Base-by-base conservation (phyloP, 2,113 vertebrate genomes). In the Laterallus jamaicensis region DNA sequence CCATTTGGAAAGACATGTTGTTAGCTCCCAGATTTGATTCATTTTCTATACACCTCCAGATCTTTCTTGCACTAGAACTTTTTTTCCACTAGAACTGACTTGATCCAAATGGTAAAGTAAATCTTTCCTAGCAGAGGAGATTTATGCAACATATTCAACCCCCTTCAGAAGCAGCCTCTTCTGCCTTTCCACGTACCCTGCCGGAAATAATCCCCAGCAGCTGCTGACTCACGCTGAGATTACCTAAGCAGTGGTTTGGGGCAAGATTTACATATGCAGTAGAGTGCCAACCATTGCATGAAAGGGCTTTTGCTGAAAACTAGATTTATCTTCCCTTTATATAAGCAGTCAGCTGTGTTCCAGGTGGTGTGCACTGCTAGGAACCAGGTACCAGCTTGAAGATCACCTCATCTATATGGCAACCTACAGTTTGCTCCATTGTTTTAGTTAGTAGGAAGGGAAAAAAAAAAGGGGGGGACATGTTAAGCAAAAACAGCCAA, bases 211-310 rank as follows among this genome's bases (percentile, higher is more conserved):
- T 92, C 83, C 91, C 81, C 77, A 86, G 80, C 88, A 96, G 94
- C 77, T 95, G 83, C 80, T 92, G 91, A 92, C 92, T 95, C 83
- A 89, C 56, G 86, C 73, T 82, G 91, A 78, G 88, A 78, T 95
- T 95, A 83, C 95, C 94, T 81, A 95, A 96, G 85, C 78, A 69
- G 87, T 0, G 4, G 29, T 71, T 94, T 94, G 86, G 60, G 87
- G 82, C 74, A 80, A 95, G 93, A 82, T 84, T 95, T 91, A 91
- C 88, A 64, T 78, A 91, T 95, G 77, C 91, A 95, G 18, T 18
- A 56, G 77, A 78, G 81, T 28, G 69, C 80, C 49, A 95, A 15
- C 44, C 47, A 59, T 60, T 91, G 88, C 84, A 42, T 68, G 89
- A 89, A 91, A 74, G 60, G 89, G 84, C 29, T 93, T 44, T 75